A percentile compares a stretch with the other conserved stretches of the same genome.
phyloP scores from a whole-genome alignment of 2,797 vertebrate species.

The Lacerta bilineata region DNA sequence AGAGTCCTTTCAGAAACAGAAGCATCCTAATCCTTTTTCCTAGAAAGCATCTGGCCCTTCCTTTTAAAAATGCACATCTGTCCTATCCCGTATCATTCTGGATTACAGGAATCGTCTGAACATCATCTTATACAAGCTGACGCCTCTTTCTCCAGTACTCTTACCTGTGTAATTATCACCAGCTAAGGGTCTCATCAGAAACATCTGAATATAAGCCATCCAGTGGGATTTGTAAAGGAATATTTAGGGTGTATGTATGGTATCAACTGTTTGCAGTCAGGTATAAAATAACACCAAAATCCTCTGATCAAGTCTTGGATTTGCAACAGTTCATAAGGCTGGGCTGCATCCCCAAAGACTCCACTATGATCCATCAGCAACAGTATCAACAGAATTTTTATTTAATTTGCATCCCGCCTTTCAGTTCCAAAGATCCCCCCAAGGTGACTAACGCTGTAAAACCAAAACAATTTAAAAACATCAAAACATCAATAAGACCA shows the following conservation, averaged over 20 bases:
- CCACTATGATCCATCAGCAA: slow-evolving; percentile 10
- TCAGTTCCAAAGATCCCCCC: background rate
- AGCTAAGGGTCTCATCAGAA: background rate
- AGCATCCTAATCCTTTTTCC: background rate
- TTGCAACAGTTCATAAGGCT: background rate
- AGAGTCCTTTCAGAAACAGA: background rate
- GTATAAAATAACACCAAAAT: background rate
- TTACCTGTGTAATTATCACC: background rate
- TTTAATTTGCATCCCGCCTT: background rate
- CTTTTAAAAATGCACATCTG: background rate
- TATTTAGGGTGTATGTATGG: background rate
- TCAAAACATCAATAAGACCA: slow-evolving; percentile 4
- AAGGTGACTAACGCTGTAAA: background rate
- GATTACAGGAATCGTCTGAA: slow-evolving; percentile 11
- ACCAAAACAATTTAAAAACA: slow-evolving; percentile 18
- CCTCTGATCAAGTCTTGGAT: background rate
- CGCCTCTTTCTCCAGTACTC: slow-evolving; percentile 4
- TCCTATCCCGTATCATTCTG: background rate
- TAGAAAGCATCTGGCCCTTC: background rate
- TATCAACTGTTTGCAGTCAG: background rate
- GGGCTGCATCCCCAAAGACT: slow-evolving; percentile 32
- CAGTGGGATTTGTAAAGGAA: slow-evolving; percentile 24
- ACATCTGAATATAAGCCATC: background rate
- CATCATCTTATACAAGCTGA: slow-evolving; percentile 19
- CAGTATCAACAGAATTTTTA: background rate